Percentiles rank a stretch among this genome's conserved stretches.
Evolutionary conservation across 1,140 invertebrate species (phyloP).

Genomic region (Cepaea nemoralis): DNA sequence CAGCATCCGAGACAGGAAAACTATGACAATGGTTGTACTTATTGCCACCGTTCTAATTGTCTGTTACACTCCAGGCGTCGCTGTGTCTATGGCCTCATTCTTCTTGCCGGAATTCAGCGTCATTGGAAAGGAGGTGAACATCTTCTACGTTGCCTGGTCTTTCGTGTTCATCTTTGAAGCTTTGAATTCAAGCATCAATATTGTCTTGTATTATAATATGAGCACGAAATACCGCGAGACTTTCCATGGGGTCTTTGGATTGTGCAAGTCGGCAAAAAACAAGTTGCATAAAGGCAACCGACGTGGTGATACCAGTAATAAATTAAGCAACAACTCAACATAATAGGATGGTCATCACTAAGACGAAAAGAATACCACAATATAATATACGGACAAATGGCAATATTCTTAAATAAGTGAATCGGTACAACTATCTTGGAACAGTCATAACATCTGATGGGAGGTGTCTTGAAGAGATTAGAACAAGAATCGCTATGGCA

Average conservation of each 20-base stretch:
- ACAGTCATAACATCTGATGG: too few species aligned
- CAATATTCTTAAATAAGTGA: too few species aligned
- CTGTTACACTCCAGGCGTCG: background rate
- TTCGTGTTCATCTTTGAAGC: slow-evolving; percentile 26
- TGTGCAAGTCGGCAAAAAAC: background rate
- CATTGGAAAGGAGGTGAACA: background rate
- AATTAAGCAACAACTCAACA: background rate
- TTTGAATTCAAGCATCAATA: background rate
- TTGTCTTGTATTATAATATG: slow-evolving; percentile 16
- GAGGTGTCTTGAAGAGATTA: too few species aligned
- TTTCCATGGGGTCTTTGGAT: background rate
- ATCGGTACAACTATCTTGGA: too few species aligned
- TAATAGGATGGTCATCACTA: too few species aligned
- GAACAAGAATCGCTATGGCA: too few species aligned
- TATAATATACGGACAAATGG: too few species aligned
- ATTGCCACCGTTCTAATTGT: slow-evolving; percentile 8
- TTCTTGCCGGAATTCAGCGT: slow-evolving; percentile 11
- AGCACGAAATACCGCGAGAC: slow-evolving; percentile 20
- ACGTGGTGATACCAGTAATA: background rate
- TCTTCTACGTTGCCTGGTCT: slow-evolving; percentile 19
- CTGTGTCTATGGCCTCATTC: background rate
- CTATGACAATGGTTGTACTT: slow-evolving; percentile 4
- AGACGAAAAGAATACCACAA: too few species aligned
- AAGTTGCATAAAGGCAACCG: too few species aligned
- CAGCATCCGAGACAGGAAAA: background rate